These are phyloP conservation scores for Tetragonula clypearis DNA, from an alignment of 1,140 invertebrate species.

Conservation along the genomic window DNA sequence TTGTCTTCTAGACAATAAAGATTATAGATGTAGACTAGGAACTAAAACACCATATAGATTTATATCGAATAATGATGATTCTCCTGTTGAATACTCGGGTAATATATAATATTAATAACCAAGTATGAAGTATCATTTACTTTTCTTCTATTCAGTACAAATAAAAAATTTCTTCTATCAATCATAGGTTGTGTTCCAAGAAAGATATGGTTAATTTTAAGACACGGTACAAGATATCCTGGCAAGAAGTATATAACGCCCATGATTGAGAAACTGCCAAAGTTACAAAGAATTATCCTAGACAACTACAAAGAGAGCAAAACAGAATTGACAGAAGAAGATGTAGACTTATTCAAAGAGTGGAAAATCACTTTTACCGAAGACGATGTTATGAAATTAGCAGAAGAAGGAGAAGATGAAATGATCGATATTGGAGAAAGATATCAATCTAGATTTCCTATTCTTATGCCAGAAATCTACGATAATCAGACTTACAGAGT, in stretches of 20 bases:
- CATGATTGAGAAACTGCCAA: constrained; percentile 80
- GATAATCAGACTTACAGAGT: constrained; percentile 84
- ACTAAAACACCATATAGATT: constrained; percentile 85
- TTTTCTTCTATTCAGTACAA: not conserved
- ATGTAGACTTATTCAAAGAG: constrained; percentile 78
- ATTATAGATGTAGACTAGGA: constrained; percentile 77
- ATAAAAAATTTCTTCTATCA: not conserved
- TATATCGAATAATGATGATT: constrained; percentile 83
- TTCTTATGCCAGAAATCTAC: constrained; percentile 83
- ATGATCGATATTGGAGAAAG: constrained; percentile 85
- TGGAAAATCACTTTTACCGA: constrained; percentile 81
- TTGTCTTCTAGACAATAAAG: constrained; percentile 39
- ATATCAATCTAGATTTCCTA: constrained; percentile 85
- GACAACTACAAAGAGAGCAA: constrained; percentile 69
- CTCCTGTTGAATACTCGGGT: constrained; percentile 82
- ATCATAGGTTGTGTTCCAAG: constrained; percentile 83
- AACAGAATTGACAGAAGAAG: constrained; percentile 72
- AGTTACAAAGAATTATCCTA: constrained; percentile 82
- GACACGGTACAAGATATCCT: constrained; percentile 88
- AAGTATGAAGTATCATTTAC: not conserved
- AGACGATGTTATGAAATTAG: constrained; percentile 82
- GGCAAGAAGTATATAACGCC: constrained; percentile 81
- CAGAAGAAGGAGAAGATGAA: constrained; percentile 86
- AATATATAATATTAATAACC: constrained; percentile 32
- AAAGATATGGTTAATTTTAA: constrained; percentile 86